Base-by-base conservation (phyloP, 2,888 invertebrate genomes). In the Xylophagus ater region DNA sequence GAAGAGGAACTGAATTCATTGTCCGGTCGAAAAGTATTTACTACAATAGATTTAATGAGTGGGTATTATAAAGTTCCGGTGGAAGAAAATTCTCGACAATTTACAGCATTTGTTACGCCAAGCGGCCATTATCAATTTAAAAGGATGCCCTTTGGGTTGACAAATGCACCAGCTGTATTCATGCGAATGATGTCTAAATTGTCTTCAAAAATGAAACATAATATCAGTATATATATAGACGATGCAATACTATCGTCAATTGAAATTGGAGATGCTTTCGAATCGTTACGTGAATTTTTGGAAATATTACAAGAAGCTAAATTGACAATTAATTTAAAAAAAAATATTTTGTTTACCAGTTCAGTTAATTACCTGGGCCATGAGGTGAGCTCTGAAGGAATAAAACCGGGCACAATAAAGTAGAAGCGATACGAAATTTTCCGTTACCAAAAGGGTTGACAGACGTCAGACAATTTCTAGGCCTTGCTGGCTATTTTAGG, bases 141-240 rank as follows among this genome's bases (percentile, higher is more conserved):
- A 12, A 23, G 28, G 19, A 18, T 59, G 52, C 53, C 56, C 3
- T 63, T 58, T 40, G 59, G 57, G 3, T 43, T 58, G 4, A 21
- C 45, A 3, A 57, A 57, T 38, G 52, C 55, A 3, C 53, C 53
- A 9, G 48, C 53, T 1, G 46, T 50, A 0, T 59, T 57, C 35
- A 51, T 30, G 50, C 57, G 4, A 35, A 30, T 38, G 30, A 28
- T 23, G 25, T 18, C 2, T 31, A 31, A 31, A 21, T 10, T 37
- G 4, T 5, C 12, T 10, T 13, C 30, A 20, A 9, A 12, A 4
- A 9, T 31, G 10, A 19, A 13, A 9, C 9, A 28, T 10, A 12
- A 12, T 31, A 45, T 47, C 0, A 45, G 47, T 7, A 41, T 41
- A 12, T 52, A 51, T 34, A 15, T 53, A 14, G 50, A 53, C 31